Conservation (phyloP, 2,797 vertebrate species). For the Sphenopsis melanotis region DNA sequence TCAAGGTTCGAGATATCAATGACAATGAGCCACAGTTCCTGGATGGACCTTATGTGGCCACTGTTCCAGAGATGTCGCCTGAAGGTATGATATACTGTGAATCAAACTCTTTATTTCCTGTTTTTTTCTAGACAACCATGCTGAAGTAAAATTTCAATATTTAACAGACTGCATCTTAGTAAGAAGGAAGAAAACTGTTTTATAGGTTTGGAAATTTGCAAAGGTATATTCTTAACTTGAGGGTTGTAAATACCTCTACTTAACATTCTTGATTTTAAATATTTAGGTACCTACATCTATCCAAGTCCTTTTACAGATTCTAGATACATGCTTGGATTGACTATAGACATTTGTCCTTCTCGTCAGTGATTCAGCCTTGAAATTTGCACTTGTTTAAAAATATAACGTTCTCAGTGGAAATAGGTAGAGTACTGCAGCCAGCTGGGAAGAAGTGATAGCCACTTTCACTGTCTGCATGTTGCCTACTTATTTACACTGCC, state of each 20-base stretch:
- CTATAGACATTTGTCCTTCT: neutral
- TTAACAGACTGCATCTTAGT: neutral
- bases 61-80: conserved; percentile 92
- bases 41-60: conserved; percentile 87
- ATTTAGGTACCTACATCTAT: neutral
- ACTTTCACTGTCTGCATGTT: neutral
- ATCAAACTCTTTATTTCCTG: neutral
- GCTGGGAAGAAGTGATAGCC: neutral
- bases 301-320: neutral
- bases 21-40: conserved; percentile 90
- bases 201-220: neutral
- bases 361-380: neutral
- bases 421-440: neutral
- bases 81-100: conserved; percentile 74
- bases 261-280: neutral
- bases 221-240: neutral
- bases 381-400: neutral
- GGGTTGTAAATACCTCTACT: neutral
- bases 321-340: neutral
- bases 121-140: neutral
- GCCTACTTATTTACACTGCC: neutral
- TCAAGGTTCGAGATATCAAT: conserved; percentile 91
- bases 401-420: accelerated
- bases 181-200: neutral
- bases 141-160: neutral